Evolutionary conservation across 2,113 vertebrate genomes (phyloP).

Genomic region (Chitala chitala): DNA sequence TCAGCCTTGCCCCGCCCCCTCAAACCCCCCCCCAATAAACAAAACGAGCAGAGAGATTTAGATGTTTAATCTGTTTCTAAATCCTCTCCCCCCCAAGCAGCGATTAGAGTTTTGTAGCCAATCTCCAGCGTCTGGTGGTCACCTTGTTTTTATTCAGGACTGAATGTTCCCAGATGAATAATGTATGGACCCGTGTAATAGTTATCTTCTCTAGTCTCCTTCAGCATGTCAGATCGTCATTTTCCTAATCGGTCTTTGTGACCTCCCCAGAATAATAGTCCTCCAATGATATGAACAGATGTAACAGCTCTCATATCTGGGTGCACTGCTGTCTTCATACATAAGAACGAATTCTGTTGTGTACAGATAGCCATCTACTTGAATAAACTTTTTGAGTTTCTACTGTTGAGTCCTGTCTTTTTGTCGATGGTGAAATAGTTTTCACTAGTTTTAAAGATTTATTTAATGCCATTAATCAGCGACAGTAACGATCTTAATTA

Average conservation of each 20-base stretch:
- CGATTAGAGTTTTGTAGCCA: background rate
- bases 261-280: background rate
- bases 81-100: background rate
- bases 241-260: background rate
- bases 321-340: too few species aligned
- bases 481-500: background rate
- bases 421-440: too few species aligned
- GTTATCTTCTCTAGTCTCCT: background rate
- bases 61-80: background rate
- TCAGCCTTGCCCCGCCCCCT: background rate
- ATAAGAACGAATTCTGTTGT: too few species aligned
- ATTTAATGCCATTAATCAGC: too few species aligned
- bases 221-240: background rate
- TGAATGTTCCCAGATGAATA: background rate
- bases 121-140: background rate
- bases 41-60: background rate
- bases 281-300: too few species aligned
- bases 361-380: too few species aligned
- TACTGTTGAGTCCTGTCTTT: too few species aligned
- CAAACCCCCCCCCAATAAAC: too few species aligned
- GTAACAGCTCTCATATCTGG: too few species aligned
- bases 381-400: too few species aligned
- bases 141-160: background rate
- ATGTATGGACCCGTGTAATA: background rate
- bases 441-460: too few species aligned